phyloP scores from a whole-genome alignment of 2,797 vertebrate species.

The Bovichtus variegatus region DNA sequence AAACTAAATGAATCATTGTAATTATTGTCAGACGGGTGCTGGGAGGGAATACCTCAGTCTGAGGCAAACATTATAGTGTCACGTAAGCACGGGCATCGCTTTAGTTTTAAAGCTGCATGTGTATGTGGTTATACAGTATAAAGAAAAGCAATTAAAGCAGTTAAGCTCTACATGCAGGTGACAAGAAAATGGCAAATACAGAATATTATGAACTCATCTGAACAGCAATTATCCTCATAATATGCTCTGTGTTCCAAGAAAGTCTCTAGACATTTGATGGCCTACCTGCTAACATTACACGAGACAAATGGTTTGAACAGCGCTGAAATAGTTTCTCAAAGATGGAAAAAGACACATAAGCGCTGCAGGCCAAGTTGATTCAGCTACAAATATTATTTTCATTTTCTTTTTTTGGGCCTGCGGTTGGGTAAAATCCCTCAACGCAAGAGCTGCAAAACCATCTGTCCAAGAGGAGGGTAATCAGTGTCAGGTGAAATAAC shows the following conservation, averaged over 20 bases:
- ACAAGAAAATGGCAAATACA: slow-evolving; percentile 16
- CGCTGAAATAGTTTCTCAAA: slow-evolving; percentile 33
- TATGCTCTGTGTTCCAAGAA: slow-evolving; percentile 5
- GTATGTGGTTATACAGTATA: neutral
- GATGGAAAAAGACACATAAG: slow-evolving; percentile 31
- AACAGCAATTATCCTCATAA: slow-evolving; percentile 18
- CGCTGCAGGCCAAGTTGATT: slow-evolving; percentile 42
- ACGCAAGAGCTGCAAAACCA: slow-evolving; percentile 41
- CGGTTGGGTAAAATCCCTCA: slow-evolving; percentile 42
- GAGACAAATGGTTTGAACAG: slow-evolving; percentile 50
- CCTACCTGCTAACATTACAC: slow-evolving; percentile 38
- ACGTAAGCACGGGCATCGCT: slow-evolving; percentile 29
- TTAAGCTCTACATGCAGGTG: slow-evolving; percentile 8
- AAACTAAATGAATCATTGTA: slow-evolving; percentile 80
- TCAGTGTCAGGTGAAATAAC: slow-evolving; percentile 74
- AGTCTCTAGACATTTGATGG: slow-evolving; percentile 34
- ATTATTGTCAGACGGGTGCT: slow-evolving; percentile 81
- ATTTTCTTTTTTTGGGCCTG: slow-evolving; percentile 50
- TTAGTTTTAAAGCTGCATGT: slow-evolving; percentile 16
- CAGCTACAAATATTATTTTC: slow-evolving; percentile 68
- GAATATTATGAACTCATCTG: slow-evolving; percentile 20
- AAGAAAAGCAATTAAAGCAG: neutral
- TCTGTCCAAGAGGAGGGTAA: slow-evolving; percentile 65
- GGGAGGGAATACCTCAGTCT: slow-evolving; percentile 60
- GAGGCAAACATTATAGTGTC: slow-evolving; percentile 58